Conservation (phyloP, 2,113 vertebrate genomes). For the Pterocles gutturalis region DNA sequence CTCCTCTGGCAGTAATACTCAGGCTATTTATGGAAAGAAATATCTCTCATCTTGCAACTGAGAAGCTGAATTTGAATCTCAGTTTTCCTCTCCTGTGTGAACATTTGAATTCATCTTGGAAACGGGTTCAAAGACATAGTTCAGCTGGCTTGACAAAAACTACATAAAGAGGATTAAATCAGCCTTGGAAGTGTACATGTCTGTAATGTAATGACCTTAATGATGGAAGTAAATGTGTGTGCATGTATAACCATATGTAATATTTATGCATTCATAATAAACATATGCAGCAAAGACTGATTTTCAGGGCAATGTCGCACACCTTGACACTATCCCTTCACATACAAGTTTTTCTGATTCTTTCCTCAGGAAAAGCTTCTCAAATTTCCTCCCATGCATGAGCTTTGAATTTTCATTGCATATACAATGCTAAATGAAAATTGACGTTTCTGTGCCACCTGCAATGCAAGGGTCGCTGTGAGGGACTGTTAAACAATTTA, state of each 20-base stretch:
- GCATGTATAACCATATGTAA: not conserved
- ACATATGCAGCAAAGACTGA: not conserved
- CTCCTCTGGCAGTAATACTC: not conserved
- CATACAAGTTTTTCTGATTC: not conserved
- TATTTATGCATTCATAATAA: not conserved
- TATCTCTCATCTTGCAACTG: not conserved
- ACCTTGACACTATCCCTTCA: not conserved
- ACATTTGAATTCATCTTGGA: not conserved
- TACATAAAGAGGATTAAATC: not conserved
- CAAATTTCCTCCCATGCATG: not conserved
- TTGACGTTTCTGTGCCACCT: conserved; percentile 31
- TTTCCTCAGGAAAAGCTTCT: not conserved
- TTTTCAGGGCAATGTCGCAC: not conserved
- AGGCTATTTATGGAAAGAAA: not conserved
- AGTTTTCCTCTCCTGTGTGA: not conserved
- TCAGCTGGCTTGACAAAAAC: not conserved
- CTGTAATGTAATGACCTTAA: not conserved
- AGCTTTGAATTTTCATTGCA: conserved; percentile 21
- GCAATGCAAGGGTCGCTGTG: not conserved
- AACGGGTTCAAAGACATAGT: not conserved
- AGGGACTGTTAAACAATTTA: not conserved
- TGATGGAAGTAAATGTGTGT: not conserved
- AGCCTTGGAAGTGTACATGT: conserved; percentile 20
- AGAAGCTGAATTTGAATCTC: conserved; percentile 1
- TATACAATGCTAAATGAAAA: conserved; percentile 12